Base-by-base conservation (phyloP, 2,113 vertebrate species). In the Galeopterus variegatus region DNA sequence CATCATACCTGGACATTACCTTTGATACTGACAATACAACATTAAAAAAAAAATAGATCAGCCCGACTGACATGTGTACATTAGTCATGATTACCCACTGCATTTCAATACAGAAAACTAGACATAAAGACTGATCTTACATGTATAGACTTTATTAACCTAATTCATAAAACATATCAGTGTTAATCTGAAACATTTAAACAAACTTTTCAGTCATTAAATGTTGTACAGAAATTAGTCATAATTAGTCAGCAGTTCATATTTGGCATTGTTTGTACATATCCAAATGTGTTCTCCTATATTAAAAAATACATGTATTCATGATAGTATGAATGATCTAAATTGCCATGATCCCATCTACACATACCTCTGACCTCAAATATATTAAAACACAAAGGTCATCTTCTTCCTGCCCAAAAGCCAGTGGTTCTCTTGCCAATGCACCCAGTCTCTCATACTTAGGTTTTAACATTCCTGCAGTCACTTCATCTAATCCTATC, bases 171-270 rank as follows among this genome's bases (percentile, higher is more conserved):
- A 94, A 90, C n/a, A 86, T 33, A 52, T 83, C 56, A 76, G 5
- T 89, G 62, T 60, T 76, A 62, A 89, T 64, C 28, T 75, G 88
- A 10, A 69, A 80, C 11, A 95, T 41, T 93, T 92, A 95, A 93
- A 70, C 6, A 45, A 83, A 88, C 58, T 82, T 65, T 62, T 90
- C 7, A 82, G 23, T 79, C 18, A 72, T n/a, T 54, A 52, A 70
- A 6, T 85, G 45, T 19, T 62, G 6, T 8, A 45, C 58, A 18
- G 8, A 52, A 79, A 93, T 96, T 54, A 86, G 8, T 5, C 52
- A 64, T 92, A 88, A 88, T 91, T 90, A 94, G 1, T 75, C 15
- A 92, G 54, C n/a, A 95, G 23, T 79, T 56, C 31, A 54, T 15
- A 67, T 73, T n/a, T n/a, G 33, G 18, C 5, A 89, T 56, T 69